These are phyloP conservation scores for Hypothenemus hampei DNA, from an alignment of 1,140 invertebrate species.

Conservation along the genomic window DNA sequence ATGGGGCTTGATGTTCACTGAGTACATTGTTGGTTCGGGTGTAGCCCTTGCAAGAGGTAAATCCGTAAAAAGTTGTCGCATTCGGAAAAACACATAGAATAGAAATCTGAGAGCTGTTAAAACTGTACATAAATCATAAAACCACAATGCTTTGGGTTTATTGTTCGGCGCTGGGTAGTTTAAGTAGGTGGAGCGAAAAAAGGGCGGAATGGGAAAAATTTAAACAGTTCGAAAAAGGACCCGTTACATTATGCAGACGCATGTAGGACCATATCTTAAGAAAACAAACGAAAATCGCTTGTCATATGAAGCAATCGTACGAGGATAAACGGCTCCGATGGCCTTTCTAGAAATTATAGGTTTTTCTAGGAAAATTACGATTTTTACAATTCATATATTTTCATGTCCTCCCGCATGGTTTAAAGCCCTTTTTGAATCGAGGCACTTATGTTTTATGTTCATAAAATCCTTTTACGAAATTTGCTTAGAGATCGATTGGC, in stretches of 20 bases:
- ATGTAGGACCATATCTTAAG: constrained; percentile 20
- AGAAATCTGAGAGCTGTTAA: constrained; percentile 25
- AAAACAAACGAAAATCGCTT: constrained; percentile 19
- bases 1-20: constrained; percentile 18
- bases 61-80: constrained; percentile 20
- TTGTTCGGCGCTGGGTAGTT: constrained; percentile 16
- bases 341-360: constrained; percentile 16
- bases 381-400: constrained; percentile 16
- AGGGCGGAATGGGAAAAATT: constrained; percentile 10
- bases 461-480: constrained; percentile 3
- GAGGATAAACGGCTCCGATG: constrained; percentile 16
- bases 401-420: not conserved
- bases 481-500: constrained; percentile 1
- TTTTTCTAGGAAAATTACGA: constrained; percentile 19
- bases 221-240: constrained; percentile 3
- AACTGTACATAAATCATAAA: constrained; percentile 23
- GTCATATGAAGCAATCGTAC: constrained; percentile 22
- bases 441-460: constrained; percentile 7
- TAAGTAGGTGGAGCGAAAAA: constrained; percentile 18
- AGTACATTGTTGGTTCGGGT: constrained; percentile 20
- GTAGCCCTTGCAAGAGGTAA: constrained; percentile 20
- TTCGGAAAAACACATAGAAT: constrained; percentile 22
- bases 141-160: constrained; percentile 24
- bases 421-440: constrained; percentile 6
- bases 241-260: constrained; percentile 25